A percentile compares a stretch with the other conserved stretches of the same genome.
Evolutionary conservation across 2,113 vertebrate species (phyloP).

Genomic region (Sylvia atricapilla): DNA sequence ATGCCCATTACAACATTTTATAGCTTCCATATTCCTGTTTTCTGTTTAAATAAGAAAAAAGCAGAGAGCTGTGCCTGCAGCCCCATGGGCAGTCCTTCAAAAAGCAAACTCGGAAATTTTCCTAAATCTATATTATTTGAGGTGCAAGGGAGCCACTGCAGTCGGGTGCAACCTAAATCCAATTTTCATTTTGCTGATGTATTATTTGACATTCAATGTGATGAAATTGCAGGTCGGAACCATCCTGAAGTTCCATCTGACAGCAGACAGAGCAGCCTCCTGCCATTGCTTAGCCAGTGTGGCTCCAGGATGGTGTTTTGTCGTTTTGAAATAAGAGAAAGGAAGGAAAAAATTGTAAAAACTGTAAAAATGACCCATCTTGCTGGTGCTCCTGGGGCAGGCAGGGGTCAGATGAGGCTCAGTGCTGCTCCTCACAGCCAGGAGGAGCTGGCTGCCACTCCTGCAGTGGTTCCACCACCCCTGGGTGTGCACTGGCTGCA

Average conservation of each 20-base stretch:
- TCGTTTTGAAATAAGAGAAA: accelerated
- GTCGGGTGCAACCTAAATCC: background rate
- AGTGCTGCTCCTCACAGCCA: background rate
- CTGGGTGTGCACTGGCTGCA: background rate
- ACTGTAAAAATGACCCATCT: accelerated
- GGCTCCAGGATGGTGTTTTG: accelerated
- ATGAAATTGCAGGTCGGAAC: background rate
- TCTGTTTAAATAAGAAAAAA: background rate
- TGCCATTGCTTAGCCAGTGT: accelerated
- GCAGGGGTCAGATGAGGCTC: background rate
- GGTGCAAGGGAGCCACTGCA: background rate
- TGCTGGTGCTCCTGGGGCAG: background rate
- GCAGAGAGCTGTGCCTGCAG: background rate
- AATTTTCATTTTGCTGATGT: background rate
- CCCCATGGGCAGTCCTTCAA: background rate
- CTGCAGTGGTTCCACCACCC: accelerated
- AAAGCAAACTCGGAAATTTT: background rate
- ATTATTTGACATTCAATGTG: background rate
- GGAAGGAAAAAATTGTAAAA: background rate
- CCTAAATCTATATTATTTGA: background rate
- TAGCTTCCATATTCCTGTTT: background rate
- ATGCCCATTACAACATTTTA: accelerated
- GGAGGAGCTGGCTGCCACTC: background rate
- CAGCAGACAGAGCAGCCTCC: accelerated
- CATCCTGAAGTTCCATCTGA: background rate